Percentiles rank a stretch among this genome's conserved stretches.
Evolutionary conservation across 2,113 vertebrate genomes (phyloP).

Genomic region (Myanophis thanlyinensis): DNA sequence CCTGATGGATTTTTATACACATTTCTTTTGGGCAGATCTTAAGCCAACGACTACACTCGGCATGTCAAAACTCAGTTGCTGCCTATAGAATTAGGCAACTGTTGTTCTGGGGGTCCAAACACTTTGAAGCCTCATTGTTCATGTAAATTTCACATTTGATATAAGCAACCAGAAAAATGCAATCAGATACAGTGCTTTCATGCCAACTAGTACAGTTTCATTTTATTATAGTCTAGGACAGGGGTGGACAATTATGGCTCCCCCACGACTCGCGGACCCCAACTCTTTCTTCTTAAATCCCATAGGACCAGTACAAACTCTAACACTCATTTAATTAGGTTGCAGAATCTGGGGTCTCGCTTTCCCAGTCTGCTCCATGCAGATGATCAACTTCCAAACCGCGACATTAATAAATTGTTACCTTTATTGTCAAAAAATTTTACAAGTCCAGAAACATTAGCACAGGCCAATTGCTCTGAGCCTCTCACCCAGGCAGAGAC

Average conservation of each 20-base stretch:
- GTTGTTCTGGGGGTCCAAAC: neutral
- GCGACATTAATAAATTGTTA: neutral
- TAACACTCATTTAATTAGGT: neutral
- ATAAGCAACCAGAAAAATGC: neutral
- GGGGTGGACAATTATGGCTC: too few species aligned
- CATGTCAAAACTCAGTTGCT: neutral
- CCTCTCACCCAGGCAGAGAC: neutral
- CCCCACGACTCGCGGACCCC: too few species aligned
- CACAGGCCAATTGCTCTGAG: neutral
- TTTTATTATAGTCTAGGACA: neutral
- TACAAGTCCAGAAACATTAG: neutral
- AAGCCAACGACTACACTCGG: neutral
- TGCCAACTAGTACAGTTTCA: neutral
- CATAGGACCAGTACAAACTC: neutral
- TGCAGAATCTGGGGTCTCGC: neutral
- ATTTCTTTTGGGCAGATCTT: neutral
- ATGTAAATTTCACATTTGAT: neutral
- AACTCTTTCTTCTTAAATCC: neutral
- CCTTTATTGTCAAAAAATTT: neutral
- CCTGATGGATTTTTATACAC: neutral
- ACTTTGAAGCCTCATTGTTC: neutral
- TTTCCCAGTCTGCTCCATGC: neutral
- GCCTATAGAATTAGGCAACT: neutral
- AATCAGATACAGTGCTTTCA: neutral
- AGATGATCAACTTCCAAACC: neutral